Conservation (phyloP, 2,888 invertebrate genomes). For the Aleiodes testaceus region DNA sequence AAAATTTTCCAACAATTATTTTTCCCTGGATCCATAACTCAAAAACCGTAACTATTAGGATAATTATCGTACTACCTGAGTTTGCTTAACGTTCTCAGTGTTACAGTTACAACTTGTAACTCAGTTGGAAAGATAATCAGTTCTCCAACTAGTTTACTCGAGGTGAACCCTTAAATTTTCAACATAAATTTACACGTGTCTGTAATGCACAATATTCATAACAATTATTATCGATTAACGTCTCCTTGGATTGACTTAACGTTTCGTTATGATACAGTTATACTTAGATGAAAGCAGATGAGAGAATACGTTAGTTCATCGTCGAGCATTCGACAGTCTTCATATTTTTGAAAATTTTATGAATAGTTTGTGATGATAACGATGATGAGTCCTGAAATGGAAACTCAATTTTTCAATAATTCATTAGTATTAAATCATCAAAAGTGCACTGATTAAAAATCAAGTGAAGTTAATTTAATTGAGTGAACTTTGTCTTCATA, state of each 20-base stretch:
- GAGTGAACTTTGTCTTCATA: not conserved
- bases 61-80: slow-evolving; percentile 57
- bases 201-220: not conserved
- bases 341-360: no score
- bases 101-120: slow-evolving; percentile 66
- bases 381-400: no score
- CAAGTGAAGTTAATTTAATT: not conserved
- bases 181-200: not conserved
- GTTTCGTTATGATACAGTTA: not conserved
- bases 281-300: no score
- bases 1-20: not conserved
- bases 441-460: not conserved
- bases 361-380: no score
- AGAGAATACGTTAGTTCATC: no score
- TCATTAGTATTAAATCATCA: not conserved
- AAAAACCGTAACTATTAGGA: slow-evolving; percentile 69
- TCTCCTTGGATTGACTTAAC: not conserved
- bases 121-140: slow-evolving; percentile 52
- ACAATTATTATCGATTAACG: not conserved
- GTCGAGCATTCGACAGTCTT: no score
- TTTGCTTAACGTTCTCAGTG: slow-evolving; percentile 70
- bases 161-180: not conserved
- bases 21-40: slow-evolving; percentile 30
- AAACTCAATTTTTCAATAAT: no score
- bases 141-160: slow-evolving; percentile 47